Percentiles rank a stretch among this genome's conserved stretches.
Conservation (phyloP, 2,888 invertebrate species). For the Molorchus minor region DNA sequence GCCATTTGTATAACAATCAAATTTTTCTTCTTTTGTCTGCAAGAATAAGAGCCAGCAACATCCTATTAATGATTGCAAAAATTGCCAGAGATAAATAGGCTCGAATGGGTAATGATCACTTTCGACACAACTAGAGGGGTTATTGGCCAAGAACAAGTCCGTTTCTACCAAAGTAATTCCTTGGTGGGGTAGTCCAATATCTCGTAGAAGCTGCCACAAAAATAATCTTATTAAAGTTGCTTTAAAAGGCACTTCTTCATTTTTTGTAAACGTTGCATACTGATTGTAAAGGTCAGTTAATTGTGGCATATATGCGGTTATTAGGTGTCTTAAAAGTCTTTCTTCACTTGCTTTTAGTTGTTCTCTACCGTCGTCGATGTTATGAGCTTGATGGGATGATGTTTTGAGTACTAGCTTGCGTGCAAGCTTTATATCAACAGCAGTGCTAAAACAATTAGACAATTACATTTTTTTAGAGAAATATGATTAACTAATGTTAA, state of each 20-base stretch:
- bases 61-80: constrained; percentile 66
- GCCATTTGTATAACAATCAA: constrained; percentile 62
- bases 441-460: no score
- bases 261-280: constrained; percentile 64
- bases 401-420: no score
- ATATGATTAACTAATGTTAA: no score
- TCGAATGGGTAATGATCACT: constrained; percentile 68
- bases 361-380: constrained; percentile 47
- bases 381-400: not conserved
- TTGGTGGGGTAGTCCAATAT: constrained; percentile 65
- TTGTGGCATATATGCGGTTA: constrained; percentile 63
- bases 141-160: constrained; percentile 64
- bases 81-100: constrained; percentile 71
- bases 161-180: constrained; percentile 65
- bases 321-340: constrained; percentile 62
- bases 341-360: constrained; percentile 59
- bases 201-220: constrained; percentile 70
- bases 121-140: constrained; percentile 64
- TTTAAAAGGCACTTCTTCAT: constrained; percentile 47
- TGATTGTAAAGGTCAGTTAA: constrained; percentile 65
- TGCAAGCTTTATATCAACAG: no score
- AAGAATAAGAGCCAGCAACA: constrained; percentile 60
- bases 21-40: constrained; percentile 44
- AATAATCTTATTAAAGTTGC: constrained; percentile 54
- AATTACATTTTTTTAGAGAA: no score